These are phyloP conservation scores for Papilio aristodemus DNA, from an alignment of 1,140 invertebrate species.

Conservation along the genomic window DNA sequence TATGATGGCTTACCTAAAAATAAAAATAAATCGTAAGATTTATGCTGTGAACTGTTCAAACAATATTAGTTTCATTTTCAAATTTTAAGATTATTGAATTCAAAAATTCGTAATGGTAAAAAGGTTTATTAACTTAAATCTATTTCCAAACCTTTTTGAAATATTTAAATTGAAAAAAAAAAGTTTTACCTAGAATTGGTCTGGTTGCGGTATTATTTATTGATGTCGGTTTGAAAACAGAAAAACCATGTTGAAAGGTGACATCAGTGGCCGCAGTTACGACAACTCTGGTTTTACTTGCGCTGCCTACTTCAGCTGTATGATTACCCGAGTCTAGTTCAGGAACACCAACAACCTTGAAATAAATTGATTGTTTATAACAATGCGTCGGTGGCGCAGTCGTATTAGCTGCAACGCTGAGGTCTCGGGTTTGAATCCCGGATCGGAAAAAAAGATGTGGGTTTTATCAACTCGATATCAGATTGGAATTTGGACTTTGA, in stretches of 20 bases:
- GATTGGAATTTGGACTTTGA: no score
- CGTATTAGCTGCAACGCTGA: no score
- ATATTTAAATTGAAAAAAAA: background rate
- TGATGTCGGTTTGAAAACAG: conserved; percentile 27
- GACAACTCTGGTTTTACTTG: conserved; percentile 28
- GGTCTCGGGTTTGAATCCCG: no score
- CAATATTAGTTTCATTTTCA: no score
- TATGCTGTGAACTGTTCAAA: no score
- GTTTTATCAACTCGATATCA: no score
- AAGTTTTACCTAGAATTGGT: conserved; percentile 43
- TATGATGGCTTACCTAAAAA: conserved; percentile 42
- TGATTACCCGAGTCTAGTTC: background rate
- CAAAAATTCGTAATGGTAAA: no score
- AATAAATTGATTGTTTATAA: background rate
- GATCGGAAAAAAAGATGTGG: no score
- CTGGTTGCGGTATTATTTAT: conserved; percentile 38
- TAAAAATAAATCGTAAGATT: background rate
- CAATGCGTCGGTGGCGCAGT: no score
- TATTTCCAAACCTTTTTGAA: no score
- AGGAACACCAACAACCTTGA: conserved; percentile 12
- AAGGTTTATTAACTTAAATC: no score
- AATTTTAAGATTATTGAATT: background rate
- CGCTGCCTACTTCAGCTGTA: conserved; percentile 38
- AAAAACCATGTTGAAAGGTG: conserved; percentile 46
- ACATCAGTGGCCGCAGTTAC: conserved; percentile 38